Evolutionary conservation across 2,113 vertebrate species (phyloP), one percentile per base, ranked within the genome.

Genomic region (Marmota flaviventris): DNA sequence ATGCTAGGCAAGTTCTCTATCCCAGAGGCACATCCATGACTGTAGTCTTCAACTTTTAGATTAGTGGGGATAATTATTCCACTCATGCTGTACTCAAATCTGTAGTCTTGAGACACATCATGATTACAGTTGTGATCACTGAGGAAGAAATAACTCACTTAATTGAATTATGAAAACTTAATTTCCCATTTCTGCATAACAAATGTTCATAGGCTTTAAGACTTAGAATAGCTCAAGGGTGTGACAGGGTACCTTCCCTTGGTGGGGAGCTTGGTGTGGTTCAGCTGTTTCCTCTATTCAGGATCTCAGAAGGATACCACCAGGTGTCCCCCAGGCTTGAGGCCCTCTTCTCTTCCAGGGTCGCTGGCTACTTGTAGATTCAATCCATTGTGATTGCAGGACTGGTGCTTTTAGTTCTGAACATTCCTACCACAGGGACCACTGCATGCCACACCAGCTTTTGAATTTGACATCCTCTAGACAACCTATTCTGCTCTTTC

Each of bases 401-500:
- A 12, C 42, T 34, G 32, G 42, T 9, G 13, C 10, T 8, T 39
- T 91, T 37, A n/a, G 32, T 25, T 76, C 32, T 48, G 16, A 10
- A 5, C 2, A 1, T 22, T 29, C n/a, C n/a, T 45, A 4, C 34
- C 51, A 32, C 0, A 3, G 0, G 2, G n/a, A 12, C 4, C 56
- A 12, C 13, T 3, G 11, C 14, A 25, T 27, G 75, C 5, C 8
- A 14, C 12, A 2, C 16, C 0, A 5, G 2, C 25, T 69, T 70
- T 25, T 39, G 67, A 34, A 16, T 42, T 58, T 20, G 53, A 11
- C 42, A 24, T 25, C 12, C 42, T 7, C 4, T n/a, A 51, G 14
- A 78, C 14, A 53, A 6, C 13, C 20, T 82, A 32, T n/a, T 9
- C 65, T 56, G 29, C 13, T 48, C 12, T 2, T 22, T 70, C 12